phyloP scores from a whole-genome alignment of 1,140 invertebrate species.

The Hestina assimilis region DNA sequence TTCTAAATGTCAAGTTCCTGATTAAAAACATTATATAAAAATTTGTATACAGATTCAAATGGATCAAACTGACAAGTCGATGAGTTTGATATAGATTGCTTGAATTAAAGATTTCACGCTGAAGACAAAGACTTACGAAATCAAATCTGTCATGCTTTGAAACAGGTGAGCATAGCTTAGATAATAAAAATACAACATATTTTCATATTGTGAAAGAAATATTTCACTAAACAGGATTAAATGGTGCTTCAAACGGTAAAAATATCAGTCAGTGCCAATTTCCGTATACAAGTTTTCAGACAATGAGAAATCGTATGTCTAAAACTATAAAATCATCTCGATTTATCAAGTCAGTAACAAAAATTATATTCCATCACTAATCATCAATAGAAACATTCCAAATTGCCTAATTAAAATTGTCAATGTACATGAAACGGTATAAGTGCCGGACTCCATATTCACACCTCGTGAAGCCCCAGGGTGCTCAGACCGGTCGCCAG shows the following conservation, averaged over 20 bases:
- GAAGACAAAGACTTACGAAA: conserved; percentile 13
- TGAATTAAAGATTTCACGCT: conserved; percentile 64
- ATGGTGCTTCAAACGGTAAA: too few species aligned
- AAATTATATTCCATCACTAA: conserved; percentile 16
- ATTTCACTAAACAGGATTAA: too few species aligned
- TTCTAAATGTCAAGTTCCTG: conserved; percentile 13
- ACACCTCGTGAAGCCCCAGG: conserved; percentile 60
- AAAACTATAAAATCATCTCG: neutral
- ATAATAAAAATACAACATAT: too few species aligned
- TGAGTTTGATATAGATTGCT: neutral
- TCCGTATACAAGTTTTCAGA: too few species aligned
- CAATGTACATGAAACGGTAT: conserved; percentile 43
- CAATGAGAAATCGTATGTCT: too few species aligned
- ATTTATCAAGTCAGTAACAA: neutral
- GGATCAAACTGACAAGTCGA: neutral
- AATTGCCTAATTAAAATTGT: conserved; percentile 50
- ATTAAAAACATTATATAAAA: conserved; percentile 20
- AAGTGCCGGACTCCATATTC: conserved; percentile 49
- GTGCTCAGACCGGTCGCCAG: conserved; percentile 50
- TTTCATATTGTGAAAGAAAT: too few species aligned
- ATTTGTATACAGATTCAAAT: conserved; percentile 23
- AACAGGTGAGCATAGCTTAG: neutral
- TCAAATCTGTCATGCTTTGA: conserved; percentile 11
- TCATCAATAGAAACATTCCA: conserved; percentile 16
- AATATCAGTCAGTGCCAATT: too few species aligned